Percentiles rank a stretch among this genome's conserved stretches.
Evolutionary conservation across 2,113 vertebrate species (phyloP).

Genomic region (Sinocyclocheilus anophthalmus): DNA sequence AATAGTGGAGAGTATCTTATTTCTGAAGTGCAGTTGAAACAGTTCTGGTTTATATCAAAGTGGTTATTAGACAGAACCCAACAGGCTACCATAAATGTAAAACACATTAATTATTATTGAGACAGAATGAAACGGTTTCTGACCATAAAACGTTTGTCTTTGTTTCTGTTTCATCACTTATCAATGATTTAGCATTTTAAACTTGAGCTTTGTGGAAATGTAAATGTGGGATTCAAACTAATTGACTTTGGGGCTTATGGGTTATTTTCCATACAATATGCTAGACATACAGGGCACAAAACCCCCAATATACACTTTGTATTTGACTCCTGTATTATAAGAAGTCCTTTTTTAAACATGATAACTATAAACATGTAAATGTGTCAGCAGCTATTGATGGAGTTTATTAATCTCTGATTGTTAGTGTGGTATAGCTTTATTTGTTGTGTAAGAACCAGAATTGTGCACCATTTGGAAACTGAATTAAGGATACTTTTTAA

Average conservation of each 20-base stretch:
- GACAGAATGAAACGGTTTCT: neutral
- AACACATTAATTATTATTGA: neutral
- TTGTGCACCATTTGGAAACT: neutral
- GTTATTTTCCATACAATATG: neutral
- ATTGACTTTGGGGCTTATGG: neutral
- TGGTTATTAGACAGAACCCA: neutral
- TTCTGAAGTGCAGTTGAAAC: slow-evolving; percentile 5
- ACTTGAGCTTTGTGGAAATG: neutral
- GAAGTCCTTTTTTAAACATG: too few species aligned
- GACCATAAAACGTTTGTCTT: neutral
- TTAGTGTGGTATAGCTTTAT: too few species aligned
- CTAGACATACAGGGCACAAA: too few species aligned
- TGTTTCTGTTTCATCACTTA: too few species aligned
- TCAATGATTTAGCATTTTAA: too few species aligned
- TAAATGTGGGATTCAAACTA: neutral
- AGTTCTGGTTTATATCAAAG: neutral
- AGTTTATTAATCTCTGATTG: too few species aligned
- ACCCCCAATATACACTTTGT: too few species aligned
- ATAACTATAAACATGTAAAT: too few species aligned
- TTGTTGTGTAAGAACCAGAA: too few species aligned
- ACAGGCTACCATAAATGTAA: neutral
- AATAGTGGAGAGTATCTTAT: neutral
- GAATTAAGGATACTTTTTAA: neutral
- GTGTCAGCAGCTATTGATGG: too few species aligned
- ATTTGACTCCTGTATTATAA: too few species aligned